phyloP scores from a whole-genome alignment of 2,113 vertebrate genomes.

The Halichoeres trimaculatus region DNA sequence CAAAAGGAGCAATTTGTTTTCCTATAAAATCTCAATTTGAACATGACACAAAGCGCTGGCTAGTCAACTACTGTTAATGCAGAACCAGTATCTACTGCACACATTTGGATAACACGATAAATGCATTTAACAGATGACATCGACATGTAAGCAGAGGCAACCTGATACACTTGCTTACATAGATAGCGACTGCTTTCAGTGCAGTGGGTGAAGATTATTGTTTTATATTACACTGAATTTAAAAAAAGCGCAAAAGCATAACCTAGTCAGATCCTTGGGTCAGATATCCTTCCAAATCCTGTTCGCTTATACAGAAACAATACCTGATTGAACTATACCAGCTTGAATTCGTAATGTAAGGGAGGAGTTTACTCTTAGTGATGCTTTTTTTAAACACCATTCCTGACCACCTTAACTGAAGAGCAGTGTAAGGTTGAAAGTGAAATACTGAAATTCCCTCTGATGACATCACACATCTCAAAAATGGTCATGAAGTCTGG shows the following conservation, averaged over 20 bases:
- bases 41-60: conserved; percentile 76
- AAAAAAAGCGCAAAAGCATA: conserved; percentile 39
- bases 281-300: conserved; percentile 18
- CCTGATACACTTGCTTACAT: conserved; percentile 58
- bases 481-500: conserved; percentile 17
- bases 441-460: conserved; percentile 57
- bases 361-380: conserved; percentile 9
- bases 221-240: conserved; percentile 35
- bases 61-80: conserved; percentile 66
- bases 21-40: conserved; percentile 77
- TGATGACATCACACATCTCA: conserved; percentile 37
- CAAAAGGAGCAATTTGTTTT: conserved; percentile 74
- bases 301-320: neutral
- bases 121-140: conserved; percentile 71
- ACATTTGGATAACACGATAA: conserved; percentile 65
- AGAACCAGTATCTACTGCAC: conserved; percentile 72
- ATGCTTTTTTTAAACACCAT: conserved; percentile 35
- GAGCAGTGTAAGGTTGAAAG: conserved; percentile 30
- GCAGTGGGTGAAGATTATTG: conserved; percentile 40
- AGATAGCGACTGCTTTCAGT: conserved; percentile 49
- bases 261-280: conserved; percentile 41
- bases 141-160: conserved; percentile 54
- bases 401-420: conserved; percentile 23
- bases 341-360: conserved; percentile 6
- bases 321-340: conserved; percentile 6